Base-by-base conservation (phyloP, 2,888 invertebrate genomes). In the Anoplius nigerrimus region DNA sequence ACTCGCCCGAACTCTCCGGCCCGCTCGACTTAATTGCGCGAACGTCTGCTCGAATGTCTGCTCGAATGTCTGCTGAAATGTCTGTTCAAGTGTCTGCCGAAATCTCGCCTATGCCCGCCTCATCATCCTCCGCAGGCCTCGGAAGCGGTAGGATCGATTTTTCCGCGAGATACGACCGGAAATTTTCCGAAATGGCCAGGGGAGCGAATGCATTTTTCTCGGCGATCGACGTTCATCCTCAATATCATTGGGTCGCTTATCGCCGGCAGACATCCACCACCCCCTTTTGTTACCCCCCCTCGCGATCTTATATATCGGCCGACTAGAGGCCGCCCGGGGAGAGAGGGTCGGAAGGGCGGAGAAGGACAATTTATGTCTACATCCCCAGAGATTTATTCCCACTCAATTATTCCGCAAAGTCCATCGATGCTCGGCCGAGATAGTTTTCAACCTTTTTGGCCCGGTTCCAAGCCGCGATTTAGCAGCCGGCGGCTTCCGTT, bases 371-470 rank as follows among this genome's bases (percentile, higher is more conserved):
- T 34, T 55, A 18, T 5, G 55, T 27, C 27, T 6, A 34, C 16
- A 34, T 18, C 11, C 6, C 13, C n/a, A 11, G 13, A 67, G 48
- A 48, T 69, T 55, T 69, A 70, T 63, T 69, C 62, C 66, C 24
- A 15, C 64, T 70, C 59, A 62, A 74, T 70, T 66, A 74, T 72
- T 72, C n/a, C 69, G 70, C 72, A 66, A 64, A 62, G 53, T 55
- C 51, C 56, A 48, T 22, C 62, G 60, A 64, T 56, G 34, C 42
- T 57, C 54, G 46, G 58, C 43, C 55, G 61, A 61, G 45, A 58
- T 66, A 46, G 24, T 20, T 53, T 53, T 54, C 24, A 34, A 21
- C 24, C 61, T 62, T 6, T 34, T 62, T 73, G 73, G 73, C 68
- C n/a, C 22, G 18, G 8, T n/a, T 45, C 60, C 66, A 70, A 63